phyloP scores from a whole-genome alignment of 2,797 vertebrate species.

The Neosalanx taihuensis region DNA sequence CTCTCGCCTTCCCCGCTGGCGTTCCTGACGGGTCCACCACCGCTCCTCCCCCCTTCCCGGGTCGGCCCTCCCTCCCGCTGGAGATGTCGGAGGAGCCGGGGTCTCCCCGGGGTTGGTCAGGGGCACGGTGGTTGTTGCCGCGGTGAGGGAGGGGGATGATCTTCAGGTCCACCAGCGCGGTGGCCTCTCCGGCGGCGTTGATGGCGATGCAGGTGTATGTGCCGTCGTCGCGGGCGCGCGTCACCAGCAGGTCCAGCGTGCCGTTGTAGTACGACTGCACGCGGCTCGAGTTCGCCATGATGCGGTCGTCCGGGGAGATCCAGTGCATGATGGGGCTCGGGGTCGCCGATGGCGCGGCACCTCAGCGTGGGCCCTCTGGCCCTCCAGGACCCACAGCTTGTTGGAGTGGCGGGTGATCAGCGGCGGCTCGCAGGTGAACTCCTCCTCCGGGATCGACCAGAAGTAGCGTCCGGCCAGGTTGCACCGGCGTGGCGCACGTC shows the following conservation, averaged over 20 bases:
- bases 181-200: conserved; percentile 79
- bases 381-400: conserved; percentile 89
- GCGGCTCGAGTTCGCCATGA: conserved; percentile 77
- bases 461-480: conserved; percentile 86
- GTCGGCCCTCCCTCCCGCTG: conserved; percentile 38
- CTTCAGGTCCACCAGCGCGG: conserved; percentile 72
- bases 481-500: conserved; percentile 84
- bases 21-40: conserved; percentile 55
- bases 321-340: conserved; percentile 86
- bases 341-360: conserved; percentile 88
- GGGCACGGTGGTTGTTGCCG: conserved; percentile 59
- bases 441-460: conserved; percentile 90
- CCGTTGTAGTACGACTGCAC: conserved; percentile 76
- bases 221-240: conserved; percentile 72
- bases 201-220: conserved; percentile 79
- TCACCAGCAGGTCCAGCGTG: conserved; percentile 77
- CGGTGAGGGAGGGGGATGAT: conserved; percentile 77
- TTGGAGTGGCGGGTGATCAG: conserved; percentile 91
- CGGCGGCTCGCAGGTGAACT: conserved; percentile 90
- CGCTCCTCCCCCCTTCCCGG: conserved; percentile 52
- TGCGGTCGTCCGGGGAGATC: conserved; percentile 90
- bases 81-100: conserved; percentile 72
- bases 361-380: conserved; percentile 85
- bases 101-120: conserved; percentile 44
- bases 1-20: conserved; percentile 41